A percentile compares a stretch with the other conserved stretches of the same genome.
phyloP scores from a whole-genome alignment of 2,113 vertebrate genomes.

The Azemiops feae region DNA sequence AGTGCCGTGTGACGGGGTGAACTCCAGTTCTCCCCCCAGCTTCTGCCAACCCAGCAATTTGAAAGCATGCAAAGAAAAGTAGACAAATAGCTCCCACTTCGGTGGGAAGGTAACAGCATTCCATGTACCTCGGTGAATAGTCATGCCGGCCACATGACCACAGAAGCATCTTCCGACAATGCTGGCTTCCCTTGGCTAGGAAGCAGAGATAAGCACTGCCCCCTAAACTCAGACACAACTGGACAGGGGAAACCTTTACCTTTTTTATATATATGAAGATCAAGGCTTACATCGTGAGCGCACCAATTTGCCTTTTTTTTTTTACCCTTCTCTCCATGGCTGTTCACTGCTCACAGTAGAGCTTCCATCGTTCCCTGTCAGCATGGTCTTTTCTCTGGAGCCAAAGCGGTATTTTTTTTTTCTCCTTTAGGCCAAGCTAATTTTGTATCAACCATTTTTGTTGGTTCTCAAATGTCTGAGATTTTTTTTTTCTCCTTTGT shows the following conservation, averaged over 20 bases:
- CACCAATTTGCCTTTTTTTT: not conserved
- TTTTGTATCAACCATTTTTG: not conserved
- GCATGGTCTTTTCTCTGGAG: not conserved
- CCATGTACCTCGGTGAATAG: no score
- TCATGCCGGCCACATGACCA: no score
- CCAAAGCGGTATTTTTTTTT: not conserved
- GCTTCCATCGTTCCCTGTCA: not conserved
- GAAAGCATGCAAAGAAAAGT: not conserved
- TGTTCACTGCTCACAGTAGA: not conserved
- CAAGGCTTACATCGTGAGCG: not conserved
- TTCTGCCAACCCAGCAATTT: not conserved
- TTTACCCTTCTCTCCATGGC: not conserved
- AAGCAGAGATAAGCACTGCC: not conserved
- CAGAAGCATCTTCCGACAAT: not conserved
- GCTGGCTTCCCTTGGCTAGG: not conserved
- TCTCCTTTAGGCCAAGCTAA: not conserved
- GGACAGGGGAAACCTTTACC: not conserved
- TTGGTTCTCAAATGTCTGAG: not conserved
- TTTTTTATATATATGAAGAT: not conserved
- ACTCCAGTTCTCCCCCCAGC: no score
- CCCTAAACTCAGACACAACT: not conserved
- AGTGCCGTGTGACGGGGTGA: not conserved
- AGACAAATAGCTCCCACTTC: not conserved
- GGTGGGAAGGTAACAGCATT: not conserved
- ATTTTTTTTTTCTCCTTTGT: not conserved